phyloP scores from a whole-genome alignment of 2,113 vertebrate species.

The Ibidorhyncha struthersii region DNA sequence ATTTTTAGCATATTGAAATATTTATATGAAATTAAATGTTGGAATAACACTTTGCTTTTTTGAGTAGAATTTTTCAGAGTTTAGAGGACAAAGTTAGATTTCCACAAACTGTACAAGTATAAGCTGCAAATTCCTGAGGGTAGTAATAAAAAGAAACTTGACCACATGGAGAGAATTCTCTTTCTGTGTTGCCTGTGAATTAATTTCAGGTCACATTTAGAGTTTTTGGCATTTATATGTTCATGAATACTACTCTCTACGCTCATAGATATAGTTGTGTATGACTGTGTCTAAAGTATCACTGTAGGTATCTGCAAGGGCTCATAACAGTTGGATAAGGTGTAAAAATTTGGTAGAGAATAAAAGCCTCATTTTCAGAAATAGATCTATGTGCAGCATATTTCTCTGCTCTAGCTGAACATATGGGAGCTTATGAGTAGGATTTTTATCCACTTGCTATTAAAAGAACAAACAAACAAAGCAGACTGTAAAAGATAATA shows the following conservation, averaged over 20 bases:
- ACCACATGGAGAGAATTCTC: background rate
- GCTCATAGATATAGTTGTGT: background rate
- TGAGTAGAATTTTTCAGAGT: background rate
- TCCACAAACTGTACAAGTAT: background rate
- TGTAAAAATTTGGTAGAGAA: background rate
- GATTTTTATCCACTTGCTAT: conserved; percentile 3
- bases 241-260: background rate
- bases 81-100: background rate
- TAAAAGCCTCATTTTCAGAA: conserved; percentile 1
- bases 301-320: background rate
- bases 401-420: background rate
- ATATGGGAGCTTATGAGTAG: background rate
- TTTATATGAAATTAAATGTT: background rate
- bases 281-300: background rate
- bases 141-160: background rate
- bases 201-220: background rate
- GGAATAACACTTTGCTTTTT: background rate
- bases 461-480: conserved; percentile 40
- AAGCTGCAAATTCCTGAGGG: background rate
- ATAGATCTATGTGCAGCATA: background rate
- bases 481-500: conserved; percentile 2
- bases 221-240: background rate
- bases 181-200: background rate
- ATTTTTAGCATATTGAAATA: background rate
- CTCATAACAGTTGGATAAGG: background rate